These are phyloP conservation scores for Lycia hirtaria DNA, from an alignment of 2,888 invertebrate species.

Conservation along the genomic window DNA sequence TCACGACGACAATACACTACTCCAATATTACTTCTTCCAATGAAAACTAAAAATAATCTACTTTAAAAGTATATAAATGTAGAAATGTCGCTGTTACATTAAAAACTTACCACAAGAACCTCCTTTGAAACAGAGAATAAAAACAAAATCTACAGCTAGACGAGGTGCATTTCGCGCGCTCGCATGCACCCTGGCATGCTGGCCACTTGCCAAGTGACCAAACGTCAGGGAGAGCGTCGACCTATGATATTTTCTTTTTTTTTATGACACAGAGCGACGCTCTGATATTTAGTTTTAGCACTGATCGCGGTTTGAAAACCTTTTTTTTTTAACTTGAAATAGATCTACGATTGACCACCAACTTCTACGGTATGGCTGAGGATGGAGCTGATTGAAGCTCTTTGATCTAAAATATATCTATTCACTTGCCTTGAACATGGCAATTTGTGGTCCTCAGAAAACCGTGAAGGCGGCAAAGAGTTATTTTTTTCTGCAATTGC, in stretches of 20 bases:
- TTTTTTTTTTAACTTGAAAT: background rate
- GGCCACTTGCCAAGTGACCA: constrained; percentile 67
- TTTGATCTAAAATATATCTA: no score
- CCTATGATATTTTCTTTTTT: constrained; percentile 47
- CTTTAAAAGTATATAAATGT: background rate
- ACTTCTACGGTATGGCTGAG: no score
- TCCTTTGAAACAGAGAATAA: constrained; percentile 15
- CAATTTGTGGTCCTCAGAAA: no score
- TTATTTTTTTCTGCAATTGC: no score
- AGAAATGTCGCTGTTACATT: background rate
- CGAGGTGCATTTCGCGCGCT: constrained; percentile 52
- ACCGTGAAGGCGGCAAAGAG: no score
- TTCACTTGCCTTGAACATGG: no score
- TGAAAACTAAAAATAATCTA: no score
- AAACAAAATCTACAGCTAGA: constrained; percentile 54
- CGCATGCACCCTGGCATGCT: constrained; percentile 54
- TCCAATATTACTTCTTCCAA: no score
- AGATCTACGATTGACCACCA: no score
- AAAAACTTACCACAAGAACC: background rate
- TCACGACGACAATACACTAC: no score
- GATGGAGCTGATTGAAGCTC: no score
- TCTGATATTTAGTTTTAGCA: constrained; percentile 12
- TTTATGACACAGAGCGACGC: constrained; percentile 50
- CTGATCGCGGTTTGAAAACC: background rate
- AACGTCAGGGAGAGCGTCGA: constrained; percentile 59